Base-by-base conservation (phyloP, 2,888 invertebrate genomes). In the Lasioglossum zephyrum region DNA sequence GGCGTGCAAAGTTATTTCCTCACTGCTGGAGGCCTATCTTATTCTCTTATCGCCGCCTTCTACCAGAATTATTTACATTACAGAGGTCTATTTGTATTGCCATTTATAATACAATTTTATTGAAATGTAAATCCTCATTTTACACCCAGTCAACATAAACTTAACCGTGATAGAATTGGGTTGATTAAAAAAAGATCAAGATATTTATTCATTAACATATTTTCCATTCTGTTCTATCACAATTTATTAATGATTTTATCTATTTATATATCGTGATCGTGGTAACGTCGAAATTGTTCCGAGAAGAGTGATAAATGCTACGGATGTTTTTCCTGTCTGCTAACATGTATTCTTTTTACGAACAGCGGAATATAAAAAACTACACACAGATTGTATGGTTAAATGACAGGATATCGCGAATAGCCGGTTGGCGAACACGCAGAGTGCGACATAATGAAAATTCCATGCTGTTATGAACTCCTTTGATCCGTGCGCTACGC, bases 351-450 rank as follows among this genome's bases (percentile, higher is more conserved):
- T 70, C n/a, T 16, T 74, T 44, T 39, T 31, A 22, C 31, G 18
- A n/a, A 31, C 73, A 16, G 47, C 53, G 9, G 47, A 60, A 44
- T 11, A 4, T 9, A 26, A 39, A 39, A 73, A 77, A 44, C 11
- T 26, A n/a, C 63, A 31, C 63, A 36, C 36, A n/a, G 72, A 70
- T 16, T 73, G 36, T 31, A 47, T 26, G 16, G 8, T 57, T 87
- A 89, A 89, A 89, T 85, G 87, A 85, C 90, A 89, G 85, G 83
- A 89, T 86, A 86, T 79, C 63, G 74, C 22, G 78, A 81, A 87
- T 81, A 79, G 73, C 72, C 41, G 76, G 76, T 84, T 89, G 53
- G 31, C 66, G 63, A 63, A 66, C 81, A 77, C 73, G 72, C n/a
- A 31, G 47, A 81, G 69, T 81, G 31, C 53, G 73, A 73, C 76